Evolutionary conservation across 1,140 invertebrate species (phyloP), one percentile per base, ranked within the genome.

Genomic region (Neocloeon triangulifer): DNA sequence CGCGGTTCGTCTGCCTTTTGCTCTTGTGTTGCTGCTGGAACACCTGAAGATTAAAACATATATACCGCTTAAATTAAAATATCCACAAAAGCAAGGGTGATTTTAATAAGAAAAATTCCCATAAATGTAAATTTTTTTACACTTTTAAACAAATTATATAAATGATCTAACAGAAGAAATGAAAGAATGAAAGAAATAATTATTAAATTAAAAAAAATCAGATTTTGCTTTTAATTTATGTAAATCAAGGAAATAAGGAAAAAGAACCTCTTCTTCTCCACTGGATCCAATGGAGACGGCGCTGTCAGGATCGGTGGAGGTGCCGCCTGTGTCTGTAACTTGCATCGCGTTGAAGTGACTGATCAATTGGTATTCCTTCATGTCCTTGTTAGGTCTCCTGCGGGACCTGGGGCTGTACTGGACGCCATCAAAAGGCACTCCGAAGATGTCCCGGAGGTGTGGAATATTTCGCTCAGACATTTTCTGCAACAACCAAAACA

Each of bases 391-490:
- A 54, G 38, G 41, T 49, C 14, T 49, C 51, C 37, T 26, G n/a
- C 12, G 20, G 19, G 31, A 13, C 27, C 27, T 30, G 33, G 14
- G 30, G 20, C 15, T 32, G 27, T 7, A 14, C 10, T 16, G 10
- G 10, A n/a, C 7, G 8, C 30, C 30, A 22, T 22, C 12, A 20
- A 32, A 20, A 30, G 32, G 13, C 14, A n/a, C 12, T 7, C 37
- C 33, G 44, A 73, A 73, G 42, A 72, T 72, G 43, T 70, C 69
- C 36, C 67, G 50, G 32, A 73, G 50, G 39, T 71, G 67, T 14
- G 69, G 69, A 40, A 71, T 73, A 43, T 62, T 65, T 25, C 68
- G 54, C 35, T 73, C 68, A 15, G 63, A n/a, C n/a, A n/a, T n/a
- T n/a, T n/a, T n/a, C n/a, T n/a, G n/a, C n/a, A n/a, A n/a, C n/a